Conservation (phyloP, 2,797 vertebrate genomes). For the Tinamus major region DNA sequence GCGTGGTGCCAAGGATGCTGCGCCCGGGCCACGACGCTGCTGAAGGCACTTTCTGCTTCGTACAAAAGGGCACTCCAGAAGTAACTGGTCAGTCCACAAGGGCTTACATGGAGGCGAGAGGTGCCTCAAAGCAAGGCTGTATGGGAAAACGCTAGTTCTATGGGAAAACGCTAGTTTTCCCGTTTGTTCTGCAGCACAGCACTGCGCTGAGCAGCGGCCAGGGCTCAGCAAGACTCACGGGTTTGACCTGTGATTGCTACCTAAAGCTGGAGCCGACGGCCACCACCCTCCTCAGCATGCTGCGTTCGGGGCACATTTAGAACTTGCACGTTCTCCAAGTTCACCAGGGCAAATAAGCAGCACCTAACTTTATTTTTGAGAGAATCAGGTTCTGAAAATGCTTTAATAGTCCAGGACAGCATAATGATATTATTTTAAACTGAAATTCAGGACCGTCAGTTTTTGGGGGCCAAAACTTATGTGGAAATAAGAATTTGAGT, state of each 20-base stretch:
- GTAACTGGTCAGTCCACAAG: not conserved
- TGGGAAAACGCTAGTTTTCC: fast-evolving
- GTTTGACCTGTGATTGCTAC: fast-evolving
- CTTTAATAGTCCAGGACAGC: fast-evolving
- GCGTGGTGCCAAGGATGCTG: no score
- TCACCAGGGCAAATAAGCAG: not conserved
- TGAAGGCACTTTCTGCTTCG: not conserved
- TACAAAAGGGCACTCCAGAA: not conserved
- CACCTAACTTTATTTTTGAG: not conserved
- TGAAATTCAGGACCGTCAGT: not conserved
- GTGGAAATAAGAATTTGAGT: not conserved
- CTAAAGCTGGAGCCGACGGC: not conserved
- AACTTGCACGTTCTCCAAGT: fast-evolving
- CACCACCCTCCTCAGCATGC: fast-evolving
- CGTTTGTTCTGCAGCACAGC: not conserved
- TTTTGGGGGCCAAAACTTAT: not conserved
- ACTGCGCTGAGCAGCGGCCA: not conserved
- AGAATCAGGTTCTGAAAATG: not conserved
- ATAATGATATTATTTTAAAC: not conserved
- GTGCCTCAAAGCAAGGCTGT: fast-evolving
- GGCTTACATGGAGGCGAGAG: not conserved
- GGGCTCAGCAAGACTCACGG: not conserved
- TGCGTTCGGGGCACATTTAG: fast-evolving
- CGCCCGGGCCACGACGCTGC: no score
- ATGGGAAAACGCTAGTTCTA: not conserved